Evolutionary conservation across 1,140 invertebrate species (phyloP).

Genomic region (Sogatella furcifera): DNA sequence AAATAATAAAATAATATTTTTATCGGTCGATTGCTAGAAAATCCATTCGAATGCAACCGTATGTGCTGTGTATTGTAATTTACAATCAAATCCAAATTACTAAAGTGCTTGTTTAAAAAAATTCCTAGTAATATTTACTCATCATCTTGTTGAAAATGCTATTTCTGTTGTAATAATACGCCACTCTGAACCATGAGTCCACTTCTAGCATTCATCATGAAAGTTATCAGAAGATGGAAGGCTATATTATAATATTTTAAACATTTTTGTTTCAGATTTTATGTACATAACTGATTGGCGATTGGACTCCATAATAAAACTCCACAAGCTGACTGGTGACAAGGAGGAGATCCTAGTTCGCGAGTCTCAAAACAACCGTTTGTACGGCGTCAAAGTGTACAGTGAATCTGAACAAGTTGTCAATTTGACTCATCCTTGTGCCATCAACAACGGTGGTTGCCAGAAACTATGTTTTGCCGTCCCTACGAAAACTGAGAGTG

Average conservation of each 20-base stretch:
- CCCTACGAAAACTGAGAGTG: constrained; percentile 24
- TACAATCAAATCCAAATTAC: too few relatives aligned
- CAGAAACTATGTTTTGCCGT: constrained; percentile 91
- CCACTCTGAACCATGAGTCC: too few relatives aligned
- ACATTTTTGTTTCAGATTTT: constrained; percentile 56
- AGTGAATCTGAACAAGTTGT: constrained; percentile 65
- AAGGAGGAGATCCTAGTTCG: constrained; percentile 74
- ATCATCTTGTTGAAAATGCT: too few relatives aligned
- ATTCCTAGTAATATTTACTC: too few relatives aligned
- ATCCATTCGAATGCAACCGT: not conserved
- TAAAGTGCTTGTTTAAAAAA: too few relatives aligned
- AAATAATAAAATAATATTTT: not conserved
- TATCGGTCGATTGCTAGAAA: not conserved
- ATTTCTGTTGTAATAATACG: too few relatives aligned
- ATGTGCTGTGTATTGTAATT: too few relatives aligned
- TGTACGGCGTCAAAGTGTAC: constrained; percentile 89
- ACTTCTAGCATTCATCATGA: too few relatives aligned
- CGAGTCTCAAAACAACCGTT: constrained; percentile 79
- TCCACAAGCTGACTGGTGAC: constrained; percentile 81
- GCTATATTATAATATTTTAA: too few relatives aligned
- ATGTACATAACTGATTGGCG: constrained; percentile 98
- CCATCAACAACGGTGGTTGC: constrained; percentile 75
- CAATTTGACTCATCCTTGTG: constrained; percentile 68
- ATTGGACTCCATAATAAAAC: constrained; percentile 82
- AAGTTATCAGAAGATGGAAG: too few relatives aligned